Evolutionary conservation across 2,113 vertebrate species (phyloP).

Genomic region (Trichechus manatus): DNA sequence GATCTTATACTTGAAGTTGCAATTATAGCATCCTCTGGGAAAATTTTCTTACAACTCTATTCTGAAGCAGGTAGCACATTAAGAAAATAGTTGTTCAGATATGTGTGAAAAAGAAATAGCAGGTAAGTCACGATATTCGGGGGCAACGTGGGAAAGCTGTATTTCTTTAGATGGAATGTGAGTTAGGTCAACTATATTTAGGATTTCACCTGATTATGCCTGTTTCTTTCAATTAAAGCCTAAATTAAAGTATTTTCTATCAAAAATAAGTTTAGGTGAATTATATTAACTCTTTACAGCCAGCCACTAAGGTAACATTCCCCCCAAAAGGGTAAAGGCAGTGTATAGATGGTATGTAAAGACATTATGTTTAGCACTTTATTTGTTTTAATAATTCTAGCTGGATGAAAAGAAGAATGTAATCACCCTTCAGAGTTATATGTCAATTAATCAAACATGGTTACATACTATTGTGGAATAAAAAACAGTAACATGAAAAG

Average conservation of each 20-base stretch:
- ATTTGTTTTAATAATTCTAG: background rate
- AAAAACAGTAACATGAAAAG: background rate
- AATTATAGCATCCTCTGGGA: slow-evolving; percentile 63
- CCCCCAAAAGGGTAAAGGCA: background rate
- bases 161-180: slow-evolving; percentile 57
- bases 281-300: background rate
- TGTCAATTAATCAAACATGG: background rate
- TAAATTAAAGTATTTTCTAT: slow-evolving; percentile 23
- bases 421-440: background rate
- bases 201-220: slow-evolving; percentile 37
- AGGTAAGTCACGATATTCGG: slow-evolving; percentile 59
- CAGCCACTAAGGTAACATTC: background rate
- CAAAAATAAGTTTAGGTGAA: slow-evolving; percentile 1
- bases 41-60: slow-evolving; percentile 52
- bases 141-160: slow-evolving; percentile 63
- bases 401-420: background rate
- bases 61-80: slow-evolving; percentile 49
- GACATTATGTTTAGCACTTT: background rate
- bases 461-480: background rate
- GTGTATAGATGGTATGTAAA: background rate
- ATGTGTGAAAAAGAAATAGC: slow-evolving; percentile 74
- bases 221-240: slow-evolving; percentile 27
- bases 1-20: slow-evolving; percentile 29
- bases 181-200: slow-evolving; percentile 72
- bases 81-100: slow-evolving; percentile 73